phyloP scores from a whole-genome alignment of 2,797 vertebrate species.

The Helicolenus hilgendorfi region DNA sequence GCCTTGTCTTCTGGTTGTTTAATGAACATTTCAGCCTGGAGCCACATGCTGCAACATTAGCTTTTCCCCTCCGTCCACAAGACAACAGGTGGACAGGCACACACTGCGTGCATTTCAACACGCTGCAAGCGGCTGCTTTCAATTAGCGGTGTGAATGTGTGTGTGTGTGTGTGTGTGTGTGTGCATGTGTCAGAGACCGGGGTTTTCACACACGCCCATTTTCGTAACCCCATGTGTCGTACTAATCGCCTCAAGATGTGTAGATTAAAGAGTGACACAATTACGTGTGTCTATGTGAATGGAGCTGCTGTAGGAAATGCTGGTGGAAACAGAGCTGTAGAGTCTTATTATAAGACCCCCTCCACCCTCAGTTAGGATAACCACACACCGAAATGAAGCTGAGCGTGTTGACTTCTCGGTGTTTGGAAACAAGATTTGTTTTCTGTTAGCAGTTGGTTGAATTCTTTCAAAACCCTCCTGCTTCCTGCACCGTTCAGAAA shows the following conservation, averaged over 20 bases:
- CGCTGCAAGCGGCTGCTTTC: constrained; percentile 49
- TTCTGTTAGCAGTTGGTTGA: neutral
- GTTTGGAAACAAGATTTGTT: neutral
- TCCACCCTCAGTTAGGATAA: neutral
- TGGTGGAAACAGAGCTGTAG: neutral
- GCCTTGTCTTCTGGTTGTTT: neutral
- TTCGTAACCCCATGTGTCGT: constrained; percentile 11
- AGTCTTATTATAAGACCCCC: neutral
- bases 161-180: neutral
- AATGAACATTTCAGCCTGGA: neutral
- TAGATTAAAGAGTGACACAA: constrained; percentile 20
- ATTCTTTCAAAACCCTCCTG: neutral
- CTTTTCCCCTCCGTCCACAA: constrained; percentile 9
- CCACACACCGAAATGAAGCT: neutral
- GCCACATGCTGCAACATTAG: constrained; percentile 26
- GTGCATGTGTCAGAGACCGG: neutral
- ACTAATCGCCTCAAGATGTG: constrained; percentile 49
- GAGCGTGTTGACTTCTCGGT: neutral
- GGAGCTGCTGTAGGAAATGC: neutral
- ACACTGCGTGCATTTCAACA: constrained; percentile 12
- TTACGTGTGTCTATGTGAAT: neutral
- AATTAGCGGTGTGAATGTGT: constrained; percentile 40
- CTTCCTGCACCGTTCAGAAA: neutral
- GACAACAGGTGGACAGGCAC: constrained; percentile 59
- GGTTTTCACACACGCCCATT: neutral